Evolutionary conservation across 2,888 invertebrate species (phyloP), one percentile per base, ranked within the genome.

Genomic region (Pediacus dermestoides): DNA sequence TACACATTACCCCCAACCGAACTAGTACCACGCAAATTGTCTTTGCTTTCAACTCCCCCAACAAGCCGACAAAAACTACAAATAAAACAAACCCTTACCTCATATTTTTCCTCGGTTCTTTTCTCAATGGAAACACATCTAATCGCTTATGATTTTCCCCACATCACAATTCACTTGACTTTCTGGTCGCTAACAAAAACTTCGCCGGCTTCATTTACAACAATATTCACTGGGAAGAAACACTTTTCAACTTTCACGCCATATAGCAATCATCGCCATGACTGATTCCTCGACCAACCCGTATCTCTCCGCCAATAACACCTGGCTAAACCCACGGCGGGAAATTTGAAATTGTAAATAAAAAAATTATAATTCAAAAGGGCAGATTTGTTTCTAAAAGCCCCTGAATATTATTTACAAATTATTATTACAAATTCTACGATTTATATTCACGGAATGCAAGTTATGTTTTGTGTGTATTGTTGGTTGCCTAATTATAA

Each of bases 261-360:
- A 39, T 38, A 33, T 42, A 33, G 35, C 37, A 35, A 37, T 35
- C 41, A 34, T 42, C 53, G 53, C 53, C 53, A 53, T 53, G 48
- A 44, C 43, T 42, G 37, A 49, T 46, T 61, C n/a, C n/a, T 54
- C 57, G 62, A 61, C 64, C 61, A 63, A 58, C 62, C 63, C 64
- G 60, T 50, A n/a, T n/a, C 34, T 21, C 30, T 39, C 21, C 23
- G 36, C 55, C 55, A 55, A 57, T 52, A 35, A 47, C 37, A 37
- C 23, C 3, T 8, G 4, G 28, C 13, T n/a, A n/a, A n/a, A n/a
- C n/a, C 10, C 6, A 14, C 2, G 14, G 47, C 50, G 53, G 42
- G 30, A 44, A 36, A 45, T 52, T 54, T 35, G 39, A 53, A 51
- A 11, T 31, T 10, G n/a, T 11, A 7, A 18, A 33, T 6, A 37